Conservation (phyloP, 2,888 invertebrate species). For the Ethmia dodecea region DNA sequence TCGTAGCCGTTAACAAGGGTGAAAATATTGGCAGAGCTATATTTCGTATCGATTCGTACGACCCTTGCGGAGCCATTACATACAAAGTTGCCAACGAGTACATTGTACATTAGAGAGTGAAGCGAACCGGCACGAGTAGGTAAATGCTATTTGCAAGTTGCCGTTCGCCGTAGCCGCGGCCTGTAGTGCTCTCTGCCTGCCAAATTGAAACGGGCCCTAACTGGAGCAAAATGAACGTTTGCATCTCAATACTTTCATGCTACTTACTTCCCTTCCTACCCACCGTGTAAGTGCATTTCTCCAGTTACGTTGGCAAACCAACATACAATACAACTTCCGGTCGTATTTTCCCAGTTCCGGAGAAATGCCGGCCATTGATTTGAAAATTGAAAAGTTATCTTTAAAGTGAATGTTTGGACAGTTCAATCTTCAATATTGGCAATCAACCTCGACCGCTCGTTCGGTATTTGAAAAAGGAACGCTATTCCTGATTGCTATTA, state of each 20-base stretch:
- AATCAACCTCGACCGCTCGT: slow-evolving; percentile 46
- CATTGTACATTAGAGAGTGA: slow-evolving; percentile 41
- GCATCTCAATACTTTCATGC: slow-evolving; percentile 39
- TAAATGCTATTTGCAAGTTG: slow-evolving; percentile 66
- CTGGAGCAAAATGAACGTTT: slow-evolving; percentile 50
- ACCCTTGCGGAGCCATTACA: slow-evolving; percentile 30
- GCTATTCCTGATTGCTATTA: slow-evolving; percentile 38
- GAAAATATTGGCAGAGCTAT: slow-evolving; percentile 10
- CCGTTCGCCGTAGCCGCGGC: slow-evolving; percentile 41
- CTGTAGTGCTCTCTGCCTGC: slow-evolving; percentile 48
- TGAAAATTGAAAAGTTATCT: slow-evolving; percentile 43
- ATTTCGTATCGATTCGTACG: slow-evolving; percentile 15
- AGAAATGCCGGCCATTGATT: slow-evolving; percentile 36
- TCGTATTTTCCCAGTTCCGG: slow-evolving; percentile 38
- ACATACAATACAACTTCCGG: slow-evolving; percentile 28
- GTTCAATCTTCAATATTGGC: slow-evolving; percentile 58
- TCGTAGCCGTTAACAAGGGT: slow-evolving; percentile 13
- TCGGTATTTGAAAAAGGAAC: slow-evolving; percentile 42
- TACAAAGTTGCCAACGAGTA: slow-evolving; percentile 39
- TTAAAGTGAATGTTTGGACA: slow-evolving; percentile 47
- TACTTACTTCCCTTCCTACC: slow-evolving; percentile 25
- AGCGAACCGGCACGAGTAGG: slow-evolving; percentile 42
- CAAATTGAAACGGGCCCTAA: slow-evolving; percentile 62
- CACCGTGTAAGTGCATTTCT: slow-evolving; percentile 31
- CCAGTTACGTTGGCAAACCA: slow-evolving; percentile 24